These are phyloP conservation scores for Ispidina lecontei DNA, from an alignment of 2,797 vertebrate genomes.

Conservation along the genomic window DNA sequence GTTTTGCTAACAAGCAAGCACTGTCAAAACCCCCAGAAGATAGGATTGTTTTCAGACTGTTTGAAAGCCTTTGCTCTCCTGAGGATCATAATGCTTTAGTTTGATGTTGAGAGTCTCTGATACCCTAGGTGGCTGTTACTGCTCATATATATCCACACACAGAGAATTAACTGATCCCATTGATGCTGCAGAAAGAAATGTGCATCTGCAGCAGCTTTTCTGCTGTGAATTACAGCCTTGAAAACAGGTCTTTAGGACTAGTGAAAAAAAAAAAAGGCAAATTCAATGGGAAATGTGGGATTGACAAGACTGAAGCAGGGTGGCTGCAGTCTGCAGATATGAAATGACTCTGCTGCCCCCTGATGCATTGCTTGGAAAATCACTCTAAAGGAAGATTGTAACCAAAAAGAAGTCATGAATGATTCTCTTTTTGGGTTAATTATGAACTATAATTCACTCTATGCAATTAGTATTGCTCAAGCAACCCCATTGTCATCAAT, in stretches of 20 bases:
- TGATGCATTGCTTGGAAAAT: conserved; percentile 10
- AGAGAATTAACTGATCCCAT: background rate
- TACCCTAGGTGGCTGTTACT: background rate
- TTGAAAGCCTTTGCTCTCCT: background rate
- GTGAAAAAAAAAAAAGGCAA: background rate
- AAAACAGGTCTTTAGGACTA: background rate
- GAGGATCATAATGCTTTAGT: background rate
- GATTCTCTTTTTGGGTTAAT: background rate
- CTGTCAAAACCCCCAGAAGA: background rate
- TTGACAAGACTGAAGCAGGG: background rate
- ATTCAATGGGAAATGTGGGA: background rate
- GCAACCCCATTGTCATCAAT: background rate
- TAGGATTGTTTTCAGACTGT: background rate
- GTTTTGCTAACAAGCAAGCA: background rate
- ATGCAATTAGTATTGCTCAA: background rate
- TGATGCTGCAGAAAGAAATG: background rate
- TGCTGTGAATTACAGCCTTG: background rate
- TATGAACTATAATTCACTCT: background rate
- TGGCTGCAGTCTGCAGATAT: background rate
- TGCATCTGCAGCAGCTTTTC: background rate
- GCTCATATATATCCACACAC: background rate
- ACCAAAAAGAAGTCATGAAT: background rate
- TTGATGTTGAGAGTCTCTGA: background rate
- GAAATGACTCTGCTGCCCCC: conserved; percentile 50
- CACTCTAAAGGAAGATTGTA: background rate